Evolutionary conservation across 2,888 invertebrate genomes (phyloP).

Genomic region (Pecten maximus): DNA sequence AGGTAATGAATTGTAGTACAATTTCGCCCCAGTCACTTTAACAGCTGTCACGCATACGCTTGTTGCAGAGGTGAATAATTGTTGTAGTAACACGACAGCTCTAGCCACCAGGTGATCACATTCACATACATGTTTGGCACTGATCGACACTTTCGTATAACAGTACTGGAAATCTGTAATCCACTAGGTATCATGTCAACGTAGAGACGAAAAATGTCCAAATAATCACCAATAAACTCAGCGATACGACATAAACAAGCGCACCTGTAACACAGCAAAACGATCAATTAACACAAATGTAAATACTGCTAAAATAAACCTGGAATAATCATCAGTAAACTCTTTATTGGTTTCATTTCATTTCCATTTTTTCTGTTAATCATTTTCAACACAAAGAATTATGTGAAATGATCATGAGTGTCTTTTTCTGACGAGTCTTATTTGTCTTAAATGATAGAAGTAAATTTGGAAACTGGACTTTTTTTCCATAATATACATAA

Average conservation of each 20-base stretch:
- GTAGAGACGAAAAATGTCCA: not conserved
- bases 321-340: too few relatives aligned
- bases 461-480: too few relatives aligned
- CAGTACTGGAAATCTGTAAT: conserved; percentile 19
- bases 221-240: not conserved
- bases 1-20: too few relatives aligned
- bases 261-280: not conserved
- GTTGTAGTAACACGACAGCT: not conserved
- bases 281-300: too few relatives aligned
- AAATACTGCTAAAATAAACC: too few relatives aligned
- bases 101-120: not conserved
- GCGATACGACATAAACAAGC: not conserved
- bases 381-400: too few relatives aligned
- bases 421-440: too few relatives aligned
- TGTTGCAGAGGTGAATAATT: not conserved
- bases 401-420: too few relatives aligned
- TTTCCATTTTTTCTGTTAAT: too few relatives aligned
- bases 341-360: too few relatives aligned
- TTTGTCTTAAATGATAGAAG: too few relatives aligned
- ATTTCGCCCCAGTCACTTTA: not conserved
- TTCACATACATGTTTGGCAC: not conserved
- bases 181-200: conserved; percentile 10
- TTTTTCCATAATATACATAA: too few relatives aligned
- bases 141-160: not conserved
- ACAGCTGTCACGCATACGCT: not conserved